Evolutionary conservation across 2,797 vertebrate species (phyloP).

Genomic region (Myiotriccus ornatus): DNA sequence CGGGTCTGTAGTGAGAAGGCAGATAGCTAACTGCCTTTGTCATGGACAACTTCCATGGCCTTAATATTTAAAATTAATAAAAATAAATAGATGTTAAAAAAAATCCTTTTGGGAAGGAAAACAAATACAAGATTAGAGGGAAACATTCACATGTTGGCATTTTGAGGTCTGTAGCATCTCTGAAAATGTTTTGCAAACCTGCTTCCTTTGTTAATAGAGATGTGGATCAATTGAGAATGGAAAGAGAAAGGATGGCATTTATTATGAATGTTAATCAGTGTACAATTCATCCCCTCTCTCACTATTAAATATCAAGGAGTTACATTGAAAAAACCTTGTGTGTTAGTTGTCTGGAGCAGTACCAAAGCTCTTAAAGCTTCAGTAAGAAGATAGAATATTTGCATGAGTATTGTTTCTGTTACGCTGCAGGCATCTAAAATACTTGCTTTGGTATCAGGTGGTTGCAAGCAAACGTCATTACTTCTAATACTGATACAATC

Average conservation of each 20-base stretch:
- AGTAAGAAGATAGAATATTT: slow-evolving; percentile 38
- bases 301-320: not conserved
- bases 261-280: not conserved
- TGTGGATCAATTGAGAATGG: not conserved
- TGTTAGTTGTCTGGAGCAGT: not conserved
- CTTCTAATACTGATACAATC: slow-evolving; percentile 59
- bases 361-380: not conserved
- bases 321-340: not conserved
- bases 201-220: not conserved
- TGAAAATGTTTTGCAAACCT: not conserved
- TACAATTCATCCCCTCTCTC: not conserved
- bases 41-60: not conserved
- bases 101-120: not conserved
- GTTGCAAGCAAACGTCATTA: slow-evolving; percentile 29
- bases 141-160: not conserved
- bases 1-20: not conserved
- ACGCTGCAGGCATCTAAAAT: slow-evolving; percentile 13
- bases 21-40: not conserved
- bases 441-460: slow-evolving; percentile 46
- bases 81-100: not conserved
- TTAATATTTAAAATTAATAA: not conserved
- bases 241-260: not conserved
- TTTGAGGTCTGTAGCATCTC: not conserved
- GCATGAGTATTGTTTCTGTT: slow-evolving; percentile 66
- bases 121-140: not conserved